Percentiles rank a stretch among this genome's conserved stretches.
These are phyloP conservation scores for Oreochromis spilurus DNA, from an alignment of 2,113 vertebrate species.

Conservation along the genomic window DNA sequence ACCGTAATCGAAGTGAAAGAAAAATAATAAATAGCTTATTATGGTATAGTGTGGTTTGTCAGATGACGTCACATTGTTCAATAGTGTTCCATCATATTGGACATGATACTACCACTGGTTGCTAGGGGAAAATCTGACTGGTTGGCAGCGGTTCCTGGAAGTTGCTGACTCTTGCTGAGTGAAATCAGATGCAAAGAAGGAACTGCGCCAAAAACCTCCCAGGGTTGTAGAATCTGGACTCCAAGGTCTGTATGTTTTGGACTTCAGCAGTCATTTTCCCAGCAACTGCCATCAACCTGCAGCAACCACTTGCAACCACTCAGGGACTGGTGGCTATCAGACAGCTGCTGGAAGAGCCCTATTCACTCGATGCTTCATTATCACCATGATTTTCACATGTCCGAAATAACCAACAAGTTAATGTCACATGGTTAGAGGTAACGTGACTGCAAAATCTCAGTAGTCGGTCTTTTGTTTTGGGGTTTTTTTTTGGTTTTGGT, in stretches of 20 bases:
- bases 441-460: not conserved
- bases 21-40: not conserved
- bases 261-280: not conserved
- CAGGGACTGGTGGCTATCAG: not conserved
- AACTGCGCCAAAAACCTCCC: not conserved
- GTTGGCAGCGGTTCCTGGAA: not conserved
- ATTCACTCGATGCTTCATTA: not conserved
- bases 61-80: not conserved
- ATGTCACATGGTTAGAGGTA: not conserved
- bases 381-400: not conserved
- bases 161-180: not conserved
- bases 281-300: not conserved
- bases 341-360: not conserved
- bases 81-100: not conserved
- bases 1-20: not conserved
- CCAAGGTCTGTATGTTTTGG: not conserved
- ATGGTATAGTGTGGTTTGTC: not conserved
- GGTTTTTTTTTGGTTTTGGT: accelerated
- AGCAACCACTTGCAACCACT: not conserved
- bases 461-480: not conserved
- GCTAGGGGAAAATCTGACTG: not conserved
- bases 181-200: not conserved
- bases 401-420: not conserved
- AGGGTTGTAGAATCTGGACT: not conserved
- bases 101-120: not conserved